Evolutionary conservation across 2,113 vertebrate genomes (phyloP).

Genomic region (Rhabdornis inornatus): DNA sequence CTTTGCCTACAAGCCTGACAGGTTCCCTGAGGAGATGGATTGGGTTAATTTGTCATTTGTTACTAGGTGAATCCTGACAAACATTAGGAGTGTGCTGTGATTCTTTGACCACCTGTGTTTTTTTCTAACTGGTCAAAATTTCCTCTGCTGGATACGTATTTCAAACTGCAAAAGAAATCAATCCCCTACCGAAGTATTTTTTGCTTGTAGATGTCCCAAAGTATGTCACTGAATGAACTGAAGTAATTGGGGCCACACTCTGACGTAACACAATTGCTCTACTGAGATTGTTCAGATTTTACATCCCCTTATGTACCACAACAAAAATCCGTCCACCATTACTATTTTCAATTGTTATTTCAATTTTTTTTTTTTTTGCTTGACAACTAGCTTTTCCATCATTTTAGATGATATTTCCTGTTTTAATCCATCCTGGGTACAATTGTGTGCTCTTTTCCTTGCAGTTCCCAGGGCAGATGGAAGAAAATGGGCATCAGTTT

Average conservation of each 20-base stretch:
- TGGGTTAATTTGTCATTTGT: neutral
- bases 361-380: neutral
- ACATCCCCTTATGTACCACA: neutral
- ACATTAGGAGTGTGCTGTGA: neutral
- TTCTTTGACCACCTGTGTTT: neutral
- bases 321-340: neutral
- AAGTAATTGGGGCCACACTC: neutral
- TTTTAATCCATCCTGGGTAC: neutral
- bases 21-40: neutral
- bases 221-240: neutral
- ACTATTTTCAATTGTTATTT: neutral
- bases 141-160: neutral
- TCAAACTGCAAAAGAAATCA: neutral
- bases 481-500: constrained; percentile 41
- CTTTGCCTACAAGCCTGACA: neutral
- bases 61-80: neutral
- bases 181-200: neutral
- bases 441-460: neutral
- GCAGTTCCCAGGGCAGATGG: constrained; percentile 17
- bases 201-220: neutral
- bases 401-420: neutral
- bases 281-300: neutral
- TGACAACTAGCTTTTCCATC: neutral
- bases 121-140: neutral
- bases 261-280: neutral